Percentiles rank a stretch among this genome's conserved stretches.
Conservation (phyloP, 2,113 vertebrate species). For the Phaetusa simplex region DNA sequence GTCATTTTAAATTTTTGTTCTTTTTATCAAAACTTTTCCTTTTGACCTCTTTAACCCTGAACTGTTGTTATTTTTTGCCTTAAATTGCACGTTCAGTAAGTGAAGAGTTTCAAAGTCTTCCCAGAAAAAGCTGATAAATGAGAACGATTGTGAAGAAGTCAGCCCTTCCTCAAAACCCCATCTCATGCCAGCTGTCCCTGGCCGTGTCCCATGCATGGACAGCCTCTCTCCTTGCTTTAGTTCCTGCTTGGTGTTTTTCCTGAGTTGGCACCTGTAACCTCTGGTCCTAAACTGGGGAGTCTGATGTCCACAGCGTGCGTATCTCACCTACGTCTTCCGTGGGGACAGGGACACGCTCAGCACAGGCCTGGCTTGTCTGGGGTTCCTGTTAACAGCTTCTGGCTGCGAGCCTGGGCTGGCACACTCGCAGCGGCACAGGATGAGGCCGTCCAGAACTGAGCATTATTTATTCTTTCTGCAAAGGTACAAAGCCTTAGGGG, state of each 20-base stretch:
- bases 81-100: not conserved
- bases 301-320: rapidly evolving
- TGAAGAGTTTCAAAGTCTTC: not conserved
- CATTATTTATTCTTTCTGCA: not conserved
- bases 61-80: not conserved
- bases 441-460: not conserved
- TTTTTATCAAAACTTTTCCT: not conserved
- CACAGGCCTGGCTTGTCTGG: not conserved
- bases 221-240: not conserved
- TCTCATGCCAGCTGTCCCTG: not conserved
- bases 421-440: rapidly evolving
- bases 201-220: not conserved
- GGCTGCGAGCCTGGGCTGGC: not conserved
- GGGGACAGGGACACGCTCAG: not conserved
- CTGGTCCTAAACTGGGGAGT: not conserved
- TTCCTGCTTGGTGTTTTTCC: not conserved
- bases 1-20: not conserved
- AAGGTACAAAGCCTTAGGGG: not conserved
- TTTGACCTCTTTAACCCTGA: not conserved
- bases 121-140: not conserved
- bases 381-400: not conserved
- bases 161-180: not conserved
- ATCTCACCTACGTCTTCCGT: not conserved
- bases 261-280: not conserved
- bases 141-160: not conserved